Percentiles rank a stretch among this genome's conserved stretches.
Evolutionary conservation across 2,797 vertebrate species (phyloP).

Genomic region (Geotrypetes seraphini): DNA sequence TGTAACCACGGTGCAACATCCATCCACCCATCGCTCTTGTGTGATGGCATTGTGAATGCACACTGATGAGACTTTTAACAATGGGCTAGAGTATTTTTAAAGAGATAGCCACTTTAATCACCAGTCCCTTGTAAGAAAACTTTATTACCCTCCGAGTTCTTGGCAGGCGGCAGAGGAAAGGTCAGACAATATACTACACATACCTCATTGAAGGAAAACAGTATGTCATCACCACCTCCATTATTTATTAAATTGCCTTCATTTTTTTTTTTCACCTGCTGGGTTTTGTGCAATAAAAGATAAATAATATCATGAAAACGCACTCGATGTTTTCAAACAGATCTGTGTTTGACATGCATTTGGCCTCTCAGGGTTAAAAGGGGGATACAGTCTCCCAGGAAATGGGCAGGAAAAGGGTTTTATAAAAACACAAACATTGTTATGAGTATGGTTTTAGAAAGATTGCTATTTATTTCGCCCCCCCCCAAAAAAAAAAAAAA

Average conservation of each 20-base stretch:
- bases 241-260: conserved; percentile 64
- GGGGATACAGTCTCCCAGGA: conserved; percentile 12
- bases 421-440: too few species aligned
- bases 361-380: conserved; percentile 11
- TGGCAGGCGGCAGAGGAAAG: conserved; percentile 50
- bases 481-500: too few species aligned
- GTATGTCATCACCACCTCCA: conserved; percentile 50
- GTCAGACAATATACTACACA: conserved; percentile 57
- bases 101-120: conserved; percentile 27
- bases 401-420: neutral
- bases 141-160: conserved; percentile 57
- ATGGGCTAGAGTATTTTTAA: conserved; percentile 21
- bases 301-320: conserved; percentile 49
- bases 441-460: too few species aligned
- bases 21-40: too few species aligned
- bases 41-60: neutral
- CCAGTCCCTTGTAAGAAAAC: conserved; percentile 41
- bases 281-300: conserved; percentile 44
- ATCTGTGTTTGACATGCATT: conserved; percentile 30
- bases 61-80: conserved; percentile 38
- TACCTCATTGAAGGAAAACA: conserved; percentile 53
- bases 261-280: conserved; percentile 56
- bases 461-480: too few species aligned
- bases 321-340: conserved; percentile 36
- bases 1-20: too few species aligned